phyloP scores from a whole-genome alignment of 2,797 vertebrate species.

The Margarornis squamiger region DNA sequence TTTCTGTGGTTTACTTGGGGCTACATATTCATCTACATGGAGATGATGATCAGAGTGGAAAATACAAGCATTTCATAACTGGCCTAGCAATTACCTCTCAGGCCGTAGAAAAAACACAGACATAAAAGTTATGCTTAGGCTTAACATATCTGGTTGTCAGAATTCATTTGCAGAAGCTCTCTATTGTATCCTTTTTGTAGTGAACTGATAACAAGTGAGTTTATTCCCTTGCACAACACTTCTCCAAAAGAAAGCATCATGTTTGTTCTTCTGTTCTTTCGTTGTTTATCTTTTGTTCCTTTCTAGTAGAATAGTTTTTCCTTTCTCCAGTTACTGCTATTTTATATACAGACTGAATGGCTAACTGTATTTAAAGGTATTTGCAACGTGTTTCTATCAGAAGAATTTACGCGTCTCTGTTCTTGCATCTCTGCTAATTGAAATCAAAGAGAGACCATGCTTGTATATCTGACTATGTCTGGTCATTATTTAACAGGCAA shows the following conservation, averaged over 20 bases:
- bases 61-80: not conserved
- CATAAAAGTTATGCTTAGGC: not conserved
- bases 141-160: not conserved
- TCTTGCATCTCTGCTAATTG: not conserved
- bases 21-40: not conserved
- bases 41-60: constrained; percentile 33
- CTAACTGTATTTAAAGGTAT: not conserved
- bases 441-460: not conserved
- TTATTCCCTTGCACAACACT: not conserved
- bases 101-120: not conserved
- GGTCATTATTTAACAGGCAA: not conserved
- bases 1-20: constrained; percentile 34
- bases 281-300: not conserved
- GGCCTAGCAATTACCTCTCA: not conserved
- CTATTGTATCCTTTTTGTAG: not conserved
- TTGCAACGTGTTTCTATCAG: not conserved
- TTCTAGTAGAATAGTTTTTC: not conserved
- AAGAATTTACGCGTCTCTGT: not conserved
- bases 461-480: not conserved
- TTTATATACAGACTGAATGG: not conserved
- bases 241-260: not conserved
- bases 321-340: not conserved
- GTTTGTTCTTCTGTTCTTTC: not conserved
- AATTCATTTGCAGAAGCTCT: not conserved
- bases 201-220: not conserved